These are phyloP conservation scores for Alloplasta piceator DNA, from an alignment of 2,888 invertebrate genomes.

Conservation along the genomic window DNA sequence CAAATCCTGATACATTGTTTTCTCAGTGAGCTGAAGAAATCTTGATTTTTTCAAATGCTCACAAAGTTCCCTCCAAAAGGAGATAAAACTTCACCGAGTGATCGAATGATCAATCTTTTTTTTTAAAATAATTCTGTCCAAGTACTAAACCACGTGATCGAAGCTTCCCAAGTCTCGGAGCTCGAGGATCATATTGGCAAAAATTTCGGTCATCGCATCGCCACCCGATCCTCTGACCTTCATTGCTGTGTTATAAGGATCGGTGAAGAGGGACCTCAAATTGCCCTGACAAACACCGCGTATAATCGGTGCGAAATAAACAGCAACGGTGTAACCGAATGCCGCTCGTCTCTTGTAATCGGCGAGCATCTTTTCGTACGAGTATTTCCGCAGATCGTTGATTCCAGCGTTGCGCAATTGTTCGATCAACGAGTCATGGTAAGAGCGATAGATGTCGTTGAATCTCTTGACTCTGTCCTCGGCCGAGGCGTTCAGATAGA, in stretches of 20 bases:
- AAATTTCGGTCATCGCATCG: constrained; percentile 69
- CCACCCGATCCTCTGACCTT: constrained; percentile 65
- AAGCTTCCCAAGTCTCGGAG: constrained; percentile 73
- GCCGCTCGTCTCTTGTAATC: constrained; percentile 73
- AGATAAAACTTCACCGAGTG: too few relatives aligned
- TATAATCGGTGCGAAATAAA: constrained; percentile 69
- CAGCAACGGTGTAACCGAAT: constrained; percentile 73
- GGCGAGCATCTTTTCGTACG: constrained; percentile 70
- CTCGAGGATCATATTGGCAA: constrained; percentile 76
- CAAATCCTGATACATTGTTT: too few relatives aligned
- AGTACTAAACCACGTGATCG: constrained; percentile 54
- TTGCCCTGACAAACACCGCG: neutral
- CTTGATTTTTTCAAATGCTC: too few relatives aligned
- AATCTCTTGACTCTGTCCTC: constrained; percentile 57
- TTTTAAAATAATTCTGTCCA: neutral
- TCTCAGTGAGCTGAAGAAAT: too few relatives aligned
- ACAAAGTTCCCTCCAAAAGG: too few relatives aligned
- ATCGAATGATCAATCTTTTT: too few relatives aligned
- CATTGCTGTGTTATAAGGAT: neutral
- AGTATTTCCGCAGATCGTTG: constrained; percentile 69
- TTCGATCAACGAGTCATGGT: constrained; percentile 72
- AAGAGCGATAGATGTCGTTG: constrained; percentile 69
- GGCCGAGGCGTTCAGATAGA: constrained; percentile 68
- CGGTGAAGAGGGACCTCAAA: fast-evolving
- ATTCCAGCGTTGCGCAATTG: constrained; percentile 69